Evolutionary conservation across 2,113 vertebrate genomes (phyloP).

Genomic region (Entelurus aequoreus): DNA sequence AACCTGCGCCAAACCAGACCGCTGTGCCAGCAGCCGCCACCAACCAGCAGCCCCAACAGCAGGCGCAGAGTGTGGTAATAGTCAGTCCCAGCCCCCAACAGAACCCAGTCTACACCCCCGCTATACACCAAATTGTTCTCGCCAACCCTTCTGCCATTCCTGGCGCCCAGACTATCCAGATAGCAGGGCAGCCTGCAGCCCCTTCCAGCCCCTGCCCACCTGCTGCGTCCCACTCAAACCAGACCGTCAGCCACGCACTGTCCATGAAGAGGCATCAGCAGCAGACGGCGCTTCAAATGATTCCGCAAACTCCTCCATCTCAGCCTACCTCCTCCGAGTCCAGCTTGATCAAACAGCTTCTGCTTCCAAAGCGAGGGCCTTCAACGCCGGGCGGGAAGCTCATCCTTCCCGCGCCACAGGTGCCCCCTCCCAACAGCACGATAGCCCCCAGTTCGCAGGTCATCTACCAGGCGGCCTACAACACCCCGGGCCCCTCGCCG

Average conservation of each 20-base stretch:
- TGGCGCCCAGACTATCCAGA: slow-evolving; percentile 82
- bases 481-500: slow-evolving; percentile 73
- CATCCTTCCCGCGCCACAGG: slow-evolving; percentile 95
- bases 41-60: slow-evolving; percentile 73
- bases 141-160: slow-evolving; percentile 86
- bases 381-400: slow-evolving; percentile 96
- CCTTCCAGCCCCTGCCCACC: slow-evolving; percentile 78
- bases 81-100: slow-evolving; percentile 87
- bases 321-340: slow-evolving; percentile 89
- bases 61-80: slow-evolving; percentile 91
- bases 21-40: slow-evolving; percentile 73
- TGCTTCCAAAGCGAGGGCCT: slow-evolving; percentile 97
- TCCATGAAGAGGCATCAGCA: slow-evolving; percentile 89
- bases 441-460: slow-evolving; percentile 87
- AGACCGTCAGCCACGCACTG: slow-evolving; percentile 78
- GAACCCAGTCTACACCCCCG: slow-evolving; percentile 84
- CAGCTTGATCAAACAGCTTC: slow-evolving; percentile 97
- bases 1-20: slow-evolving; percentile 84
- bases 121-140: slow-evolving; percentile 97
- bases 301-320: slow-evolving; percentile 71
- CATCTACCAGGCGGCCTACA: slow-evolving; percentile 92
- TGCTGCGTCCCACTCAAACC: slow-evolving; percentile 73
- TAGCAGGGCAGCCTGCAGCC: slow-evolving; percentile 81
- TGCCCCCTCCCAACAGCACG: slow-evolving; percentile 85
- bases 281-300: slow-evolving; percentile 78